Conservation (phyloP, 2,888 invertebrate genomes). For the Athetis lepigone region DNA sequence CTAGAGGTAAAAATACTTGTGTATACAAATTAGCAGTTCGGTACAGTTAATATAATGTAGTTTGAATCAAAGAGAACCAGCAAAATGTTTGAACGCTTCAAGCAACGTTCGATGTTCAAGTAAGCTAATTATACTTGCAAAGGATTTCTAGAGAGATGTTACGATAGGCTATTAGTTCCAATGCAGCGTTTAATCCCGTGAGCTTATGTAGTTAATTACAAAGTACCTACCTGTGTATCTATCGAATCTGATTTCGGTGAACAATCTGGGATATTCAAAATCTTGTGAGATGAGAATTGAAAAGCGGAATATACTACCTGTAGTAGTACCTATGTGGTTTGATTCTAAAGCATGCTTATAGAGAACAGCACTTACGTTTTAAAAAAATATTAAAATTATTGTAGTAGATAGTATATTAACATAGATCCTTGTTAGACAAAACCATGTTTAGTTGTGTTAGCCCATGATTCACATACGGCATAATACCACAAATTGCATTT, state of each 20-base stretch:
- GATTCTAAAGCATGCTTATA: not conserved
- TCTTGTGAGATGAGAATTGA: not conserved
- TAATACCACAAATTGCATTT: no score
- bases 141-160: conserved; percentile 21
- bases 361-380: not conserved
- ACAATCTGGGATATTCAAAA: not conserved
- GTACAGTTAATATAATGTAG: conserved; percentile 20
- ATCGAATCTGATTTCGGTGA: not conserved
- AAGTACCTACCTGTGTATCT: not conserved
- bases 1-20: conserved; percentile 52
- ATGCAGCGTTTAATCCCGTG: conserved; percentile 8
- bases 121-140: conserved; percentile 38
- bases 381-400: no score
- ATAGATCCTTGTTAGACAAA: no score
- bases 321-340: no score
- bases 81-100: conserved; percentile 12
- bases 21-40: conserved; percentile 40
- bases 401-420: no score
- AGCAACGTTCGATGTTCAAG: conserved; percentile 10
- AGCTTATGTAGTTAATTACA: not conserved
- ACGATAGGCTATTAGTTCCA: conserved; percentile 9
- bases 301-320: not conserved
- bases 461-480: no score
- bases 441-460: no score
- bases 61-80: conserved; percentile 40